Conservation (phyloP, 2,113 vertebrate species). For the Hippopotamus amphibius region DNA sequence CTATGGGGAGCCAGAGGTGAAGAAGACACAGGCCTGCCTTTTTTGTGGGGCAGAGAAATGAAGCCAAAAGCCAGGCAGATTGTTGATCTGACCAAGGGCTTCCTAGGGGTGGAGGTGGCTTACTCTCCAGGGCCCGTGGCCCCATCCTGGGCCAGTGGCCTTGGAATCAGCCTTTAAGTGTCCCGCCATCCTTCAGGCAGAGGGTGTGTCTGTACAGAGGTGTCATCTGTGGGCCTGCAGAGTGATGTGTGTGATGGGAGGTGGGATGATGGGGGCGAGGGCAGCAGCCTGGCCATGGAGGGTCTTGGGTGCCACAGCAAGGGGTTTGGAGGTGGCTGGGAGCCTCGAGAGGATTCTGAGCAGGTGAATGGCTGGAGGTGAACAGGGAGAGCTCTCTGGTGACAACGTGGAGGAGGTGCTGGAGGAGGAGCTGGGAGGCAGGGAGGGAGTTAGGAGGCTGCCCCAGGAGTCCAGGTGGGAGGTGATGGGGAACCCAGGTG, state of each 20-base stretch:
- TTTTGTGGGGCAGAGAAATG: neutral
- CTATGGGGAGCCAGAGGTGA: neutral
- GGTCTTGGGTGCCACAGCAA: neutral
- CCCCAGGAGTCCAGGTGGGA: neutral
- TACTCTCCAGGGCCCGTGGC: neutral
- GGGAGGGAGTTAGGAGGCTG: neutral
- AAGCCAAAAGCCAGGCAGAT: neutral
- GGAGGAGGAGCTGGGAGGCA: neutral
- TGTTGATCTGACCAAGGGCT: neutral
- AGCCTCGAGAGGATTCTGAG: neutral
- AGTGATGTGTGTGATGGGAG: accelerated
- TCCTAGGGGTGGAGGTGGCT: neutral
- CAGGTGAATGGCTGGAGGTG: neutral
- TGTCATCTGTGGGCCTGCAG: neutral
- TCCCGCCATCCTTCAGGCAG: neutral
- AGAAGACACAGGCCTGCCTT: neutral
- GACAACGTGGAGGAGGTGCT: accelerated
- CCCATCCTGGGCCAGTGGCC: neutral
- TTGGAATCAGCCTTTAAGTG: neutral
- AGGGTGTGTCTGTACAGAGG: neutral
- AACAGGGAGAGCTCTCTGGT: neutral
- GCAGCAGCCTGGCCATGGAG: neutral
- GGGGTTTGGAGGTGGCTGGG: neutral
- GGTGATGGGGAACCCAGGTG: too few relatives aligned
- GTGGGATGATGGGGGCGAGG: neutral